phyloP scores from a whole-genome alignment of 2,888 invertebrate genomes.

The Troilus luridus region DNA sequence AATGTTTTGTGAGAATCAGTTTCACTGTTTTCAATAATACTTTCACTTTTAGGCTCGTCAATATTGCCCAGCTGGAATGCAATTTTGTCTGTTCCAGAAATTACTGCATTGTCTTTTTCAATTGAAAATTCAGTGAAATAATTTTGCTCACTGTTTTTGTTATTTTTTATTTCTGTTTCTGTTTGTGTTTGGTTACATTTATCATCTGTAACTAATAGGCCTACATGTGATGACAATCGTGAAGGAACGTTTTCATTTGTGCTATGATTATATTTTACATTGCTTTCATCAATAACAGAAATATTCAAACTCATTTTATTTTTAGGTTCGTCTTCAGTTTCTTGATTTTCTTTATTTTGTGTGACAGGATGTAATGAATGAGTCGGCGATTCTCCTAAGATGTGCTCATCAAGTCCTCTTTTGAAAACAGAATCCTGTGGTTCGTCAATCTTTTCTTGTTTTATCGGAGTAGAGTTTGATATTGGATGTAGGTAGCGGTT shows the following conservation, averaged over 20 bases:
- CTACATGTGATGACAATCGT: neutral
- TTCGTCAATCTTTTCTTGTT: neutral
- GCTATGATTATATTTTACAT: neutral
- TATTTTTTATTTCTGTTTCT: neutral
- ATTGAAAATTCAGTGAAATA: neutral
- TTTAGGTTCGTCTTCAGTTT: neutral
- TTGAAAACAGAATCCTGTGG: neutral
- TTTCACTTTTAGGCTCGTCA: neutral
- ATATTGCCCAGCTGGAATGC: neutral
- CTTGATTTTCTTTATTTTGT: neutral
- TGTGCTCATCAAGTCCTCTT: neutral
- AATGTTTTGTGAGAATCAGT: neutral
- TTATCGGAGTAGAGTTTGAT: neutral
- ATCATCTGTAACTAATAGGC: neutral
- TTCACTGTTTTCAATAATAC: constrained; percentile 24
- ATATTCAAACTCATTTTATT: neutral
- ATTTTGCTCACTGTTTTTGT: neutral
- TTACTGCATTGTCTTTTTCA: neutral
- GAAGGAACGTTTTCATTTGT: neutral
- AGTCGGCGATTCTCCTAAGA: neutral
- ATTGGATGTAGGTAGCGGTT: neutral
- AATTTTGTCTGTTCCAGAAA: neutral
- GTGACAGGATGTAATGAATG: neutral
- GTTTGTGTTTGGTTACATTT: neutral
- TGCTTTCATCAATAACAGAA: neutral